These are phyloP conservation scores for Enteromius afrohamiltoni DNA, from an alignment of 2,797 vertebrate genomes.

Conservation along the genomic window DNA sequence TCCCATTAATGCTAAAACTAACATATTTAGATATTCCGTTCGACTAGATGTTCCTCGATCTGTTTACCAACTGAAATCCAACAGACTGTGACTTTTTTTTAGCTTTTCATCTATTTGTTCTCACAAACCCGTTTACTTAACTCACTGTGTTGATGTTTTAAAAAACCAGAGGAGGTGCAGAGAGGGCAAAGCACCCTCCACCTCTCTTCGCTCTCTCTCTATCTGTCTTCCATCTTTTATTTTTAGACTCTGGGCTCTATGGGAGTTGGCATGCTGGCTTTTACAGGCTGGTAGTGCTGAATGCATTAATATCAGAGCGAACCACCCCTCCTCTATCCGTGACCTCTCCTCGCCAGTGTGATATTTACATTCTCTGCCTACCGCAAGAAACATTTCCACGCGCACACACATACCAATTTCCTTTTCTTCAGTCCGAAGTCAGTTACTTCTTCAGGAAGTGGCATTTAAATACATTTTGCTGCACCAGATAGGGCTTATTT, in stretches of 20 bases:
- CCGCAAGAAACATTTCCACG: neutral
- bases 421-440: slow-evolving; percentile 22
- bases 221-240: slow-evolving; percentile 66
- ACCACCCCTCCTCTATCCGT: neutral
- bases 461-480: neutral
- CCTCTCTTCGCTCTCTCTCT: slow-evolving; percentile 27
- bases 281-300: slow-evolving; percentile 59
- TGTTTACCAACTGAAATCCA: neutral
- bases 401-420: neutral
- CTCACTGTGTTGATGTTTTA: slow-evolving; percentile 27
- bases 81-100: neutral
- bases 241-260: slow-evolving; percentile 73
- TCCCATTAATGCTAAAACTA: neutral
- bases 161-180: slow-evolving; percentile 26
- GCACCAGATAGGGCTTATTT: neutral
- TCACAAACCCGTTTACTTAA: neutral
- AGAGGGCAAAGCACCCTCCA: slow-evolving; percentile 14
- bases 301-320: slow-evolving; percentile 65
- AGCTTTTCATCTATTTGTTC: neutral
- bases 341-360: slow-evolving; percentile 22
- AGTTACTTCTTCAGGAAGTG: slow-evolving; percentile 19
- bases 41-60: neutral
- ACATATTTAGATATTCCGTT: neutral
- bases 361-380: slow-evolving; percentile 54
- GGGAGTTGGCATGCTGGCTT: slow-evolving; percentile 65